Evolutionary conservation across 2,113 vertebrate species (phyloP), one percentile per base, ranked within the genome.

Genomic region (Aspiorhynchus laticeps): DNA sequence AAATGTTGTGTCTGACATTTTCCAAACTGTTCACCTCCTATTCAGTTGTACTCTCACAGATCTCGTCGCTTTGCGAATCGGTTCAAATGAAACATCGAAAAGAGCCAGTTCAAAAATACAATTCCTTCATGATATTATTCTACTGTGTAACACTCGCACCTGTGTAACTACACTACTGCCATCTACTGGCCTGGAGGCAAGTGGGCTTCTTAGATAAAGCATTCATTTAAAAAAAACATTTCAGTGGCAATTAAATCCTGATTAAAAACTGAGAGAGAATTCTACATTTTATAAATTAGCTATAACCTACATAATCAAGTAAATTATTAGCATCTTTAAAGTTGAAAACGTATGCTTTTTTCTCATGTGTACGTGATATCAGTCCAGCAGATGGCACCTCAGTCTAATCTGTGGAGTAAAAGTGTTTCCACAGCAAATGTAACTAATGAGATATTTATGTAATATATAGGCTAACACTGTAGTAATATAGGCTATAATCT

Each of bases 351-450:
- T 75, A 7, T 15, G 33, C 69, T 21, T 73, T n/a, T 17, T 26
- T 8, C 53, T 63, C 17, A 15, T 33, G n/a, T 33, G 8, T 33
- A 14, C 5, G 5, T 71, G 19, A 67, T 19, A 33, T 33, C 5
- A 46, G 43, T 83, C 81, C 81, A 83, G 81, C 81, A 83, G 81
- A 83, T 67, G 81, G 81, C 81, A 71, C 26, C 46, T 69, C 17
- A 53, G 63, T 71, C 63, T 83, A 48, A 69, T 51, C 17, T 41
- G 33, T 41, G 7, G 1, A 61, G 2, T 2, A 0, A 38, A 36
- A 41, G 1, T 21, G 48, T 33, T 15, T 78, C 4, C 15, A 56
- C 19, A 36, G 36, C 31, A 78, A 28, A 53, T 15, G 28, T 4
- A 33, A 8, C 14, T 17, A 4, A 33, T 36, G 8, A 36, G 5